phyloP scores from a whole-genome alignment of 1,140 invertebrate genomes.

The Helicoverpa armigera region DNA sequence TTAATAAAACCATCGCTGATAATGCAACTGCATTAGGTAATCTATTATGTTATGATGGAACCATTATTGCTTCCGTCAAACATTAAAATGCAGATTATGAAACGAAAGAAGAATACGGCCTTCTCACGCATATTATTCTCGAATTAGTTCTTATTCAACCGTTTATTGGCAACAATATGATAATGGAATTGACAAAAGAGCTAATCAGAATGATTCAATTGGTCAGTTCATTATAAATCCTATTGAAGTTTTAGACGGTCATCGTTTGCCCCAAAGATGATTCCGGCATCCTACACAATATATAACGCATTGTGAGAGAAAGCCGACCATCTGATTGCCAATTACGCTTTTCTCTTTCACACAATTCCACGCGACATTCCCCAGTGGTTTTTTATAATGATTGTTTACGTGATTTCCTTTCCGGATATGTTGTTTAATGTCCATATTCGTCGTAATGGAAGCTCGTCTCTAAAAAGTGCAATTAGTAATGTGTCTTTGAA shows the following conservation, averaged over 20 bases:
- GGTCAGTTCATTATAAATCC: conserved; percentile 23
- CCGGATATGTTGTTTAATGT: conserved; percentile 23
- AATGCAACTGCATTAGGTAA: conserved; percentile 17
- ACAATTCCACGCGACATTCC: conserved; percentile 42
- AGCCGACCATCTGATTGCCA: conserved; percentile 41
- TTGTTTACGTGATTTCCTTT: conserved; percentile 34
- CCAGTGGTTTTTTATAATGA: conserved; percentile 36
- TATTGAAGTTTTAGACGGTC: conserved; percentile 38
- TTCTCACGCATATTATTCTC: conserved; percentile 7
- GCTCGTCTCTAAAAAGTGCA: not conserved
- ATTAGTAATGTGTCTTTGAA: conserved; percentile 1
- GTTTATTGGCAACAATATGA: conserved; percentile 17
- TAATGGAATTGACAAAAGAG: conserved; percentile 40
- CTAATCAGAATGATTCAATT: conserved; percentile 40
- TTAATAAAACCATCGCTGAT: not conserved
- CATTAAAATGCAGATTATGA: not conserved
- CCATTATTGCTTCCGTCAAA: conserved; percentile 7
- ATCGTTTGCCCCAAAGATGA: conserved; percentile 24
- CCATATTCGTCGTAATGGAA: conserved; percentile 29
- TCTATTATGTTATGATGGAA: conserved; percentile 13
- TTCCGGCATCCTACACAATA: conserved; percentile 39
- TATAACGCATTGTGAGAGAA: conserved; percentile 42
- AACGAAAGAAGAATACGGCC: not conserved
- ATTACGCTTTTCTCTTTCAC: conserved; percentile 47
- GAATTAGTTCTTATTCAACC: conserved; percentile 39